Percentiles rank a stretch among this genome's conserved stretches.
Conservation (phyloP, 2,797 vertebrate species). For the Dendrocincla fuliginosa region DNA sequence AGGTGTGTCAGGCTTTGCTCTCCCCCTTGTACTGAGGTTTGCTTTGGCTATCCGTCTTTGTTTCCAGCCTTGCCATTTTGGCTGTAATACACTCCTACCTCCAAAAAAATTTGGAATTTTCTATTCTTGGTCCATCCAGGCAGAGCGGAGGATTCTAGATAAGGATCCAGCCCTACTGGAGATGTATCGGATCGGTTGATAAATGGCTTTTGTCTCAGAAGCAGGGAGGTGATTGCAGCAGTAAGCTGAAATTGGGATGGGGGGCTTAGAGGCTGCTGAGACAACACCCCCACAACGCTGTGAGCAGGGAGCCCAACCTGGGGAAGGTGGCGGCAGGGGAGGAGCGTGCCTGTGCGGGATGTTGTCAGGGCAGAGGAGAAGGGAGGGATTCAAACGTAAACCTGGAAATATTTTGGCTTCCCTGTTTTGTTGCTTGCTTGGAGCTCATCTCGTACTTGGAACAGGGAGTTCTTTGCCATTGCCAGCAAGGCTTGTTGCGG, state of each 20-base stretch:
- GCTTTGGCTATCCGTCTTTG: background rate
- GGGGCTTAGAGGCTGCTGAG: constrained; percentile 43
- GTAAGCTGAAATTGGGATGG: constrained; percentile 54
- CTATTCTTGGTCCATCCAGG: background rate
- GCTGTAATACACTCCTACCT: background rate
- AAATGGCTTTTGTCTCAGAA: constrained; percentile 74
- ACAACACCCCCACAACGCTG: constrained; percentile 32
- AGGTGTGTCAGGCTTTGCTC: background rate
- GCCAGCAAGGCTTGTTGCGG: background rate
- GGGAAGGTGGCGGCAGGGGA: background rate
- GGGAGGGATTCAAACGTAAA: constrained; percentile 40
- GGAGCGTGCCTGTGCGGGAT: background rate
- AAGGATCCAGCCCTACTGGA: constrained; percentile 70
- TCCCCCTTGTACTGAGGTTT: background rate
- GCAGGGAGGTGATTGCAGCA: constrained; percentile 31
- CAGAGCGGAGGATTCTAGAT: constrained; percentile 45
- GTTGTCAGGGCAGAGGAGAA: constrained; percentile 21
- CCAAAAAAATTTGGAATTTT: background rate
- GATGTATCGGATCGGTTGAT: constrained; percentile 73
- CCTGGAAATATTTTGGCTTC: constrained; percentile 56
- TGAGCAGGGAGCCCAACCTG: background rate
- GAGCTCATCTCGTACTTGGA: background rate
- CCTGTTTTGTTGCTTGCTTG: background rate
- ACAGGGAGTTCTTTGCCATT: background rate
- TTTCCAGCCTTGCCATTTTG: background rate